Evolutionary conservation across 2,113 vertebrate species (phyloP), one percentile per base, ranked within the genome.

Genomic region (Proterorhinus semilunaris): DNA sequence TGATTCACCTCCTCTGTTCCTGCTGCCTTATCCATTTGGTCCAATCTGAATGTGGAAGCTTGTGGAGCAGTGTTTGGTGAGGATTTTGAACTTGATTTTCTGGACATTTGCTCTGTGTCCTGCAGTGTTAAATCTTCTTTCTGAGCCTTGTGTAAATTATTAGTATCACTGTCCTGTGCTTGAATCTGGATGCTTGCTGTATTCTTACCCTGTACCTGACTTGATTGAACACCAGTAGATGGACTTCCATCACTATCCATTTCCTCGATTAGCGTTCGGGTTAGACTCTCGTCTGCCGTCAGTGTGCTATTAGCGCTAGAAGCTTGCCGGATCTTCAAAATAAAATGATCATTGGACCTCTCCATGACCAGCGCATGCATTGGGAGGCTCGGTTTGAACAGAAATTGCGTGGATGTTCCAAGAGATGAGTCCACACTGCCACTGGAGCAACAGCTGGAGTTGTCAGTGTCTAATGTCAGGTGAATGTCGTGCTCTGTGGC

Each of bases 331-430:
- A 99, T 99, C 89, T 96, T 98, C 2, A 99, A 91, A 53, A 99
- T 94, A 54, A 99, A 98, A 72, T 98, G 97, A 75, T 98, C 96
- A 0, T 98, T 98, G 67, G 98, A 99, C 78, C 91, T 95, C 86
- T 99, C 98, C 94, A 95, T 96, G 80, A 99, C 95, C 15, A 97
- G 94, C 0, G 97, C 98, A 76, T 97, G 95, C 96, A 98, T 98
- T 12, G 95, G 95, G 2, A 96, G 71, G 79, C 95, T 94, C 6
- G 95, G 92, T 68, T 94, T 94, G 87, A 95, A 96, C 68, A 95
- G 89, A 66, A 98, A 91, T 0, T 93, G 83, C 45, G 82, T 79
- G 52, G 89, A 66, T 3, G 87, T 83, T 0, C 82, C 68, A 45
- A 91, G 88, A 72, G 94, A 36, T 3, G 27, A 94, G 0, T 90